Evolutionary conservation across 1,140 invertebrate species (phyloP).

Genomic region (Pissodes strobi): DNA sequence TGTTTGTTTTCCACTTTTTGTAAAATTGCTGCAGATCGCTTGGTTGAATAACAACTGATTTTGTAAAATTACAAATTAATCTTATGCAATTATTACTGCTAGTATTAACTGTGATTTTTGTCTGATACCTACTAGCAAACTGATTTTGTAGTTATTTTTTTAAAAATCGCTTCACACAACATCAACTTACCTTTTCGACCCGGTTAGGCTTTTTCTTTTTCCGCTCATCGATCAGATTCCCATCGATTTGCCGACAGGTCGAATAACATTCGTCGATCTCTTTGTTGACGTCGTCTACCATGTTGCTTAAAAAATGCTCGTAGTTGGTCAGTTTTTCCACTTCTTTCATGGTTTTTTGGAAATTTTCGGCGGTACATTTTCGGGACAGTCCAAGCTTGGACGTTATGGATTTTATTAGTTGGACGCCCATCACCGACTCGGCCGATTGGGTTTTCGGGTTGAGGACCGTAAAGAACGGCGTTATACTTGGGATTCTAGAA

Average conservation of each 20-base stretch:
- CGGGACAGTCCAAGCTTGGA: not conserved
- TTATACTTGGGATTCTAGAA: not conserved
- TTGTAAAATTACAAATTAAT: no score
- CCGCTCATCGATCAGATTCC: no score
- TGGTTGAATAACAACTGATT: no score
- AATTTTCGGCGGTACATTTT: slow-evolving; percentile 17
- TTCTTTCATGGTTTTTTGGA: slow-evolving; percentile 20
- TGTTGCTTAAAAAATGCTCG: slow-evolving; percentile 7
- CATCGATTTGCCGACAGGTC: not conserved
- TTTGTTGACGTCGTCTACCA: slow-evolving; percentile 21
- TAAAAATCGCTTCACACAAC: no score
- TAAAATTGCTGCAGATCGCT: no score
- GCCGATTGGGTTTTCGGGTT: slow-evolving; percentile 6
- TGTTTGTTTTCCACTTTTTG: no score
- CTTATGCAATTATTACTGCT: no score
- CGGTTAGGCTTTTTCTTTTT: no score
- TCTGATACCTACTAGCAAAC: no score
- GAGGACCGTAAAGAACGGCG: slow-evolving; percentile 15
- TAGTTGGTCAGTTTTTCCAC: slow-evolving; percentile 22
- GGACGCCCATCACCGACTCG: not conserved
- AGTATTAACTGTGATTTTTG: no score
- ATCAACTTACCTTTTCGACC: no score
- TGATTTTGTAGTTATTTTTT: no score
- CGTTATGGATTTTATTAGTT: slow-evolving; percentile 2
- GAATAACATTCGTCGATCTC: slow-evolving; percentile 11